Evolutionary conservation across 2,797 vertebrate species (phyloP).

Genomic region (Triplophysa bombifrons): DNA sequence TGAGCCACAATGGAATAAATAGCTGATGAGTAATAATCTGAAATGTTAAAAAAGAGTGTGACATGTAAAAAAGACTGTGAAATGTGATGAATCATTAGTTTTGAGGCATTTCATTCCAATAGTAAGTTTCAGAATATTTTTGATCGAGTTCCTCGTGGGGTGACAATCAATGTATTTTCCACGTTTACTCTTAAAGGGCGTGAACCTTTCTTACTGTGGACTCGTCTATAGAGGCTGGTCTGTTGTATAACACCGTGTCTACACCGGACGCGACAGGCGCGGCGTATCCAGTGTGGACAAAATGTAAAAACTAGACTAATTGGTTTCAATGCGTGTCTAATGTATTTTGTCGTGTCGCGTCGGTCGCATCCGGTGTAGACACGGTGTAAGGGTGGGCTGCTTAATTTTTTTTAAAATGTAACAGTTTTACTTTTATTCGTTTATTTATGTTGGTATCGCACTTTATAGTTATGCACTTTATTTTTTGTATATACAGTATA

Average conservation of each 20-base stretch:
- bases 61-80: background rate
- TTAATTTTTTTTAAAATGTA: background rate
- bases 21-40: background rate
- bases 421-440: background rate
- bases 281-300: too few species aligned
- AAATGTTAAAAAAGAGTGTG: background rate
- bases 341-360: too few species aligned
- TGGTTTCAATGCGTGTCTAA: too few species aligned
- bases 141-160: background rate
- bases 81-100: background rate
- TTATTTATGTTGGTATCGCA: background rate
- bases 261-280: too few species aligned
- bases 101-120: background rate
- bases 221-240: background rate
- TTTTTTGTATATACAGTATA: too few species aligned
- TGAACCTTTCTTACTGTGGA: constrained; percentile 20
- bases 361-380: too few species aligned
- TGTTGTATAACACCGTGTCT: background rate
- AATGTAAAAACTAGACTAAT: too few species aligned
- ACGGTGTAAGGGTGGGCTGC: background rate
- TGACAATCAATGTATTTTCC: background rate
- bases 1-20: background rate
- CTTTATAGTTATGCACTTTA: background rate
- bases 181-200: constrained; percentile 41
- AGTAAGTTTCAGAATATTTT: background rate